Percentiles rank a stretch among this genome's conserved stretches.
Conservation (phyloP, 2,113 vertebrate species). For the Alethe castanea region DNA sequence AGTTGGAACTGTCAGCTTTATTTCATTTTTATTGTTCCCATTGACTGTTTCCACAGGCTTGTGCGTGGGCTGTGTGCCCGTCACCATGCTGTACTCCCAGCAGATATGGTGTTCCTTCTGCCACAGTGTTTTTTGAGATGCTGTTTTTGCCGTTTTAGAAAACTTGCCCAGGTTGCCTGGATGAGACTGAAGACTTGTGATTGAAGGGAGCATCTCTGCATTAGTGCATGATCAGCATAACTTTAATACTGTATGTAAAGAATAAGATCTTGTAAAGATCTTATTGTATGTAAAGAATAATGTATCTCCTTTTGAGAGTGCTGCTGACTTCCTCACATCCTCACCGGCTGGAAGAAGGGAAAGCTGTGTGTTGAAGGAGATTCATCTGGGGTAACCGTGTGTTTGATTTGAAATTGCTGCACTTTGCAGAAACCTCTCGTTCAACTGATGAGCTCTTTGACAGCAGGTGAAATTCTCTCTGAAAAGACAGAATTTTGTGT, state of each 20-base stretch:
- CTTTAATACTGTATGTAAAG: background rate
- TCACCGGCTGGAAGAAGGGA: background rate
- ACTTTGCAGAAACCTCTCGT: background rate
- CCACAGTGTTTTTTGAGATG: background rate
- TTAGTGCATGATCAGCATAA: background rate
- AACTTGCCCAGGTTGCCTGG: background rate
- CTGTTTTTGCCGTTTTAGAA: background rate
- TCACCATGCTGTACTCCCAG: accelerated
- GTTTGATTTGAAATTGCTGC: background rate
- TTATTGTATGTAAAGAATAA: no score
- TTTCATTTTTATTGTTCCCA: background rate
- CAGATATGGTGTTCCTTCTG: accelerated
- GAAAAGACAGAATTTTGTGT: background rate
- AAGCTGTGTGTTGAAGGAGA: background rate
- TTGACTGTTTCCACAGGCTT: background rate
- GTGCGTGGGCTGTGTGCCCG: background rate
- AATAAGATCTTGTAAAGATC: background rate
- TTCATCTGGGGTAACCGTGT: accelerated
- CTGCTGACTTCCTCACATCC: accelerated
- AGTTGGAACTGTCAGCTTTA: background rate
- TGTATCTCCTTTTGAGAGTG: background rate
- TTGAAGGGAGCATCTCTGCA: background rate
- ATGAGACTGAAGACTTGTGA: background rate
- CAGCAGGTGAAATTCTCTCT: background rate
- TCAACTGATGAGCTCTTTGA: background rate